Evolutionary conservation across 2,113 vertebrate genomes (phyloP).

Genomic region (Phocoena sinus): DNA sequence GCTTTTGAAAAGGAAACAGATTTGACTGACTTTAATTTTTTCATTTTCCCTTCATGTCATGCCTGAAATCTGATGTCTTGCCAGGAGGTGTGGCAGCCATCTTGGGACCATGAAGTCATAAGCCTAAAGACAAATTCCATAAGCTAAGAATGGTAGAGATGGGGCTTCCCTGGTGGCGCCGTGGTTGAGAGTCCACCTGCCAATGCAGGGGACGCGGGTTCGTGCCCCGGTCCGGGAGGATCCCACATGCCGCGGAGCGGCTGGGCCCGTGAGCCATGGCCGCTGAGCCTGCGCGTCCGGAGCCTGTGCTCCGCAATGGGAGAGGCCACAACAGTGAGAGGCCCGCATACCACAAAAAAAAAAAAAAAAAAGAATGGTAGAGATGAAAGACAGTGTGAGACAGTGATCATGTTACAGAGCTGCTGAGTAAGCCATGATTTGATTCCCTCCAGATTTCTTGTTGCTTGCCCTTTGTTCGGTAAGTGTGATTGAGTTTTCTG

Average conservation of each 20-base stretch:
- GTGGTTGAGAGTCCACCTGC: too few relatives aligned
- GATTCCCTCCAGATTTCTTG: background rate
- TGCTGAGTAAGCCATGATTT: background rate
- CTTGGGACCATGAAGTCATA: background rate
- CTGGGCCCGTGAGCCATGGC: too few relatives aligned
- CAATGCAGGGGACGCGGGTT: too few relatives aligned
- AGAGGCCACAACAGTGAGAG: too few relatives aligned
- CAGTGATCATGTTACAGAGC: too few relatives aligned
- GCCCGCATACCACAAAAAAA: too few relatives aligned
- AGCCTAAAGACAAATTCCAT: background rate
- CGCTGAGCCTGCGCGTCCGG: too few relatives aligned
- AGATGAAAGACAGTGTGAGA: background rate
- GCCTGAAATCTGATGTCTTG: background rate
- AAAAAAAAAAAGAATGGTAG: background rate
- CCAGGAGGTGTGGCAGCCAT: background rate
- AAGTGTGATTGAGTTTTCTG: background rate
- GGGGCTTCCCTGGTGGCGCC: too few relatives aligned
- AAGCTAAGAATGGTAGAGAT: background rate
- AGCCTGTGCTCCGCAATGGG: too few relatives aligned
- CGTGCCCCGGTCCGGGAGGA: too few relatives aligned
- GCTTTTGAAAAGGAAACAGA: background rate
- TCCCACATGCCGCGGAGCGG: too few relatives aligned
- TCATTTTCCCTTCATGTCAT: background rate
- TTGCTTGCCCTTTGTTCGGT: background rate
- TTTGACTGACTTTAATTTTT: background rate